phyloP scores from a whole-genome alignment of 2,797 vertebrate species.

The Anguilla pacifica region DNA sequence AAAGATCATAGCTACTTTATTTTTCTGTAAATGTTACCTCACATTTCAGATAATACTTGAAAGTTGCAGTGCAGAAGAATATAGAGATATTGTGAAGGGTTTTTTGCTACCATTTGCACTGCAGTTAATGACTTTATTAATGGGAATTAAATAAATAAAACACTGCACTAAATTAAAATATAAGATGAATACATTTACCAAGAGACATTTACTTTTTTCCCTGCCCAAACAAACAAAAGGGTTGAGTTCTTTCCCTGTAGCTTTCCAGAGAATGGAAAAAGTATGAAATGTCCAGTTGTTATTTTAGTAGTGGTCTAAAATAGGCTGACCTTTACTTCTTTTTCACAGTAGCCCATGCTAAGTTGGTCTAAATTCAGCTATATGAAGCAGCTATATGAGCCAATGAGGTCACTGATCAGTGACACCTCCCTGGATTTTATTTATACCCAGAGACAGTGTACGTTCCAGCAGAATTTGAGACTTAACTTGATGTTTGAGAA shows the following conservation, averaged over 20 bases:
- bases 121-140: neutral
- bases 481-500: slow-evolving; percentile 17
- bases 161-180: neutral
- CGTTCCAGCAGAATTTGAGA: slow-evolving; percentile 44
- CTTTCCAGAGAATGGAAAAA: neutral
- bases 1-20: neutral
- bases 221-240: neutral
- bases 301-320: slow-evolving; percentile 32
- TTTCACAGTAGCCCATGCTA: slow-evolving; percentile 35
- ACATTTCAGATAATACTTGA: neutral
- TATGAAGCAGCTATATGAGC: slow-evolving; percentile 25
- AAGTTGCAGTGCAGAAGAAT: neutral
- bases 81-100: neutral
- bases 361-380: slow-evolving; percentile 45
- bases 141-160: neutral
- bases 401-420: slow-evolving; percentile 52
- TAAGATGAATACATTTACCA: neutral
- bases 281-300: slow-evolving; percentile 21
- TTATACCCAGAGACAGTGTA: slow-evolving; percentile 45
- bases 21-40: neutral
- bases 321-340: slow-evolving; percentile 19
- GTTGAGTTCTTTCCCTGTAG: neutral
- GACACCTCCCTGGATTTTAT: slow-evolving; percentile 43
- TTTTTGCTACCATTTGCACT: neutral
- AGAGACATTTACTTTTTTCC: neutral